Conservation (phyloP, 2,888 invertebrate species). For the Eumacrocentrus americanus region DNA sequence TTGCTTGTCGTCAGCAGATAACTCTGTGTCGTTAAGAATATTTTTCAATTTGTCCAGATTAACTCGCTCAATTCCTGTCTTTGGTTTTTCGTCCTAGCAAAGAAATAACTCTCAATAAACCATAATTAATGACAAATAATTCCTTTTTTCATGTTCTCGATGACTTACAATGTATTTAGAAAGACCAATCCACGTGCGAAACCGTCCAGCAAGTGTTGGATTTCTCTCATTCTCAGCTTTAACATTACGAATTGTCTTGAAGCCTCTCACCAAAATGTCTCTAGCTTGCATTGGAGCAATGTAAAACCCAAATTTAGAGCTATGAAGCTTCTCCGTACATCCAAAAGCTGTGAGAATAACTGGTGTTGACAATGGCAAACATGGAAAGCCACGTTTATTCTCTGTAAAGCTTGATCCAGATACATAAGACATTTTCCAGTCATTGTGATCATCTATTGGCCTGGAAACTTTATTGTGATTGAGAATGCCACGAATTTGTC, state of each 20-base stretch:
- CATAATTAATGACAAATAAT: neutral
- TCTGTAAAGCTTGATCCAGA: constrained; percentile 53
- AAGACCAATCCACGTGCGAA: constrained; percentile 48
- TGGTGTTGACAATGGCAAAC: constrained; percentile 37
- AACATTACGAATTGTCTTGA: constrained; percentile 80
- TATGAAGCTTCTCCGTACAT: constrained; percentile 19
- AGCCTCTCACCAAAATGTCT: constrained; percentile 71
- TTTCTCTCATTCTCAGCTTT: constrained; percentile 75
- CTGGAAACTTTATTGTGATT: constrained; percentile 39
- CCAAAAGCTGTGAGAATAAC: constrained; percentile 38
- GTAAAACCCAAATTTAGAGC: constrained; percentile 18
- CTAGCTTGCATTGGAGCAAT: constrained; percentile 35
- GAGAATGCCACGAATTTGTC: constrained; percentile 42
- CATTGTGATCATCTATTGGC: constrained; percentile 39
- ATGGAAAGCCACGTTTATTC: constrained; percentile 49
- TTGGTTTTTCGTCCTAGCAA: constrained; percentile 40
- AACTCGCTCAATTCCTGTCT: constrained; percentile 46
- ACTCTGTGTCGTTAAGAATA: constrained; percentile 64
- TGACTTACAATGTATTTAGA: constrained; percentile 24
- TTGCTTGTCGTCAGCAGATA: constrained; percentile 68
- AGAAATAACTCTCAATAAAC: constrained; percentile 7
- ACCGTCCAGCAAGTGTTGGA: constrained; percentile 63
- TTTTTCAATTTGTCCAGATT: constrained; percentile 64
- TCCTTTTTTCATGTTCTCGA: neutral
- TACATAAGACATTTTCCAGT: constrained; percentile 56